Conservation (phyloP, 2,888 invertebrate species). For the Lycaena phlaeas region DNA sequence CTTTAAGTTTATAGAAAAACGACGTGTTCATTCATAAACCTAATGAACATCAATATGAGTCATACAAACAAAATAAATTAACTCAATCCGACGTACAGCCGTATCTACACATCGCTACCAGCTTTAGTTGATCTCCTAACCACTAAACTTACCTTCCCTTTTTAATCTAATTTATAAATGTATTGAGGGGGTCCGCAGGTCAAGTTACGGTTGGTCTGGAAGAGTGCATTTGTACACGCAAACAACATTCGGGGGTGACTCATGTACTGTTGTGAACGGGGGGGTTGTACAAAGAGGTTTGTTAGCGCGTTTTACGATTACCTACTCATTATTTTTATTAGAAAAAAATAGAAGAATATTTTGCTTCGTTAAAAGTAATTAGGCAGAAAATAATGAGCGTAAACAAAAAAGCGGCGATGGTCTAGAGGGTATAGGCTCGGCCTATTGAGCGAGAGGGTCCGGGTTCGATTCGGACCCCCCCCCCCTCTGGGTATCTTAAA, state of each 20-base stretch:
- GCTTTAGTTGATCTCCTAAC: slow-evolving; percentile 23
- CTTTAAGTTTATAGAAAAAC: too few species aligned
- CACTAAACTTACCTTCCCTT: slow-evolving; percentile 22
- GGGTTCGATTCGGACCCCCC: too few species aligned
- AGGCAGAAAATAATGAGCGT: too few species aligned
- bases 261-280: slow-evolving; percentile 26
- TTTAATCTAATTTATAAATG: slow-evolving; percentile 29
- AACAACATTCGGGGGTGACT: slow-evolving; percentile 34
- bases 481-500: too few species aligned
- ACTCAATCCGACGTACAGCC: too few species aligned
- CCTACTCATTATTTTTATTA: slow-evolving; percentile 4
- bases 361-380: not conserved
- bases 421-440: too few species aligned
- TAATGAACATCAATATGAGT: too few species aligned
- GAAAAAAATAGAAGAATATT: not conserved
- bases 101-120: slow-evolving; percentile 27
- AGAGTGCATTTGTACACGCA: slow-evolving; percentile 42
- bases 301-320: slow-evolving; percentile 15
- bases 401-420: too few species aligned
- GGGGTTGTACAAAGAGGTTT: slow-evolving; percentile 23
- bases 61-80: slow-evolving; percentile 21
- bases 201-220: slow-evolving; percentile 28
- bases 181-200: slow-evolving; percentile 28
- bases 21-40: too few species aligned
- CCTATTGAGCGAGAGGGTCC: too few species aligned